A percentile compares a stretch with the other conserved stretches of the same genome.
These are phyloP conservation scores for Pelmatolapia mariae DNA, from an alignment of 2,113 vertebrate genomes.

Conservation along the genomic window DNA sequence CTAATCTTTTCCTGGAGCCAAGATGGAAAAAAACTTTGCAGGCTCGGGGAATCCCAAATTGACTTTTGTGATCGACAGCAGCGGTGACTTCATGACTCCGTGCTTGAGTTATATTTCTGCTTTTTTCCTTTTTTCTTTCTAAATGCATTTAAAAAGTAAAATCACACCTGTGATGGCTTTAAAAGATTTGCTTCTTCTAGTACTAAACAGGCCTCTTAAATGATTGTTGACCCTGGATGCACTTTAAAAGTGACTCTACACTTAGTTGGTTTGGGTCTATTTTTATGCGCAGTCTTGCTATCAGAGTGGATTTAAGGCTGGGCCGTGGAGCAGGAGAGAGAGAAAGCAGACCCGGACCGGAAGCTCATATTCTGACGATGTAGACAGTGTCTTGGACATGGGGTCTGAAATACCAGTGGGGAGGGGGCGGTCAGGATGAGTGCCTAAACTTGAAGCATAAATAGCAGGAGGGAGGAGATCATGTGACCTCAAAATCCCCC, in stretches of 20 bases:
- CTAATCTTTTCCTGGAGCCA: background rate
- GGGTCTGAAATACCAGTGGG: background rate
- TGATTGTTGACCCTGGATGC: background rate
- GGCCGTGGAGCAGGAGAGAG: background rate
- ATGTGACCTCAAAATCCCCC: slow-evolving; percentile 4
- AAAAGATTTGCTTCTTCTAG: background rate
- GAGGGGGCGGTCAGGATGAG: background rate
- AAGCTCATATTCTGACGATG: slow-evolving; percentile 21
- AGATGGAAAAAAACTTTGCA: background rate
- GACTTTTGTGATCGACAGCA: background rate
- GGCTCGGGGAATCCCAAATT: background rate
- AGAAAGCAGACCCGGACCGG: slow-evolving; percentile 16
- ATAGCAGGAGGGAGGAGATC: background rate
- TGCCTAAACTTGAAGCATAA: slow-evolving; percentile 14
- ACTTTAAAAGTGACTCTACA: background rate
- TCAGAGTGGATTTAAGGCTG: background rate
- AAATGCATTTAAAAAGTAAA: background rate
- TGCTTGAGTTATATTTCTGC: background rate
- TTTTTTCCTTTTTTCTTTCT: background rate
- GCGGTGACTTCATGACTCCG: background rate
- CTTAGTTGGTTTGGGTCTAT: background rate
- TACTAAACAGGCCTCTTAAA: background rate
- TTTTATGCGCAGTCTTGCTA: background rate
- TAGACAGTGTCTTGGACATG: background rate
- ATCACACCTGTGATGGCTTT: background rate